Evolutionary conservation across 2,797 vertebrate species (phyloP).

Genomic region (Buphagus erythrorhynchus): DNA sequence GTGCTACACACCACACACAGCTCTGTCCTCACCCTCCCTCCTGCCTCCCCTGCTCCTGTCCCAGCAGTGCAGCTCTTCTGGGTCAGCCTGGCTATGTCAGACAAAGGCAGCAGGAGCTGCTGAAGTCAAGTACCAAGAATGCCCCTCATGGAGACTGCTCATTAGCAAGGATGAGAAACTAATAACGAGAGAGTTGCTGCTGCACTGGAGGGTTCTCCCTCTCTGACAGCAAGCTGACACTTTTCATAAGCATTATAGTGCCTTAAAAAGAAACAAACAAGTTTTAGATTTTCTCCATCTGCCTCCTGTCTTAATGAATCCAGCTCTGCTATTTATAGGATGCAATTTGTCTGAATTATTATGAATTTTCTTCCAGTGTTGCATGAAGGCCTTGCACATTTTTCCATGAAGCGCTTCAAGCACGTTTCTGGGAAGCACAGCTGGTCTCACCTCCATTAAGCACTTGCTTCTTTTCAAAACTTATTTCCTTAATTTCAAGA

Average conservation of each 20-base stretch:
- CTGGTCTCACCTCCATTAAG: constrained; percentile 64
- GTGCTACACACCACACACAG: rapidly evolving
- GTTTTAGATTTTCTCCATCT: constrained; percentile 39
- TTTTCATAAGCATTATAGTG: not conserved
- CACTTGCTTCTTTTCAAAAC: constrained; percentile 67
- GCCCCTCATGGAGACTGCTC: not conserved
- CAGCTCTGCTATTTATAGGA: constrained; percentile 60
- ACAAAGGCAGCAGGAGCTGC: not conserved
- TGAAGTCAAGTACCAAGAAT: not conserved
- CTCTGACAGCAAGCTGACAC: constrained; percentile 21
- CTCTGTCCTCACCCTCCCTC: not conserved
- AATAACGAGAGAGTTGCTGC: not conserved
- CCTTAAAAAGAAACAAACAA: constrained; percentile 39
- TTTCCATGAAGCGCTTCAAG: constrained; percentile 20
- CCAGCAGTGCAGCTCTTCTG: not conserved
- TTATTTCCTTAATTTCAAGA: constrained; percentile 65
- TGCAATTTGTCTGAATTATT: constrained; percentile 57
- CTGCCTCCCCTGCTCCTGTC: not conserved
- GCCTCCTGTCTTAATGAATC: constrained; percentile 52
- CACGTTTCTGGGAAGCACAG: constrained; percentile 51
- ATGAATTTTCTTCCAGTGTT: constrained; percentile 42
- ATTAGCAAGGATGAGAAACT: constrained; percentile 3
- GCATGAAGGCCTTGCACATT: not conserved
- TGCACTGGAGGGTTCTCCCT: not conserved
- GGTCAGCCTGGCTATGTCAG: not conserved